Evolutionary conservation across 2,113 vertebrate species (phyloP).

Genomic region (Anhinga rufa): DNA sequence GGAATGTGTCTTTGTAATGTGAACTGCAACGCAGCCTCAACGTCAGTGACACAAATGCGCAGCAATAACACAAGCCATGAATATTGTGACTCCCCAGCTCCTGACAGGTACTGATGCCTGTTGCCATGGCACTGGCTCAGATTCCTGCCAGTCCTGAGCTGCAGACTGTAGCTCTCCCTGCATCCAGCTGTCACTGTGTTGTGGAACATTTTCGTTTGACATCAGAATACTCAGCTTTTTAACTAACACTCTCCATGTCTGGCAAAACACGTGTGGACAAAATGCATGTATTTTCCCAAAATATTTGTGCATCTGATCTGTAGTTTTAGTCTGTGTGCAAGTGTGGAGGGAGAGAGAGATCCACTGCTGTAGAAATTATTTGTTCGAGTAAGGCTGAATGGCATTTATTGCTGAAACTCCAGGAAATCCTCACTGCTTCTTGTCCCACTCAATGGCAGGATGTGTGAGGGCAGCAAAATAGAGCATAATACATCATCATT

Average conservation of each 20-base stretch:
- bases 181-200: slow-evolving; percentile 25
- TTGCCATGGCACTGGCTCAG: slow-evolving; percentile 44
- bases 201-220: slow-evolving; percentile 31
- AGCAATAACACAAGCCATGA: not conserved
- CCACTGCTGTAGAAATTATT: not conserved
- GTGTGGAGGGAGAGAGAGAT: not conserved
- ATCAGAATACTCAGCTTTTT: slow-evolving; percentile 8
- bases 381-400: not conserved
- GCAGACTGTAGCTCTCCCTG: slow-evolving; percentile 7
- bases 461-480: not conserved
- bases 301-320: not conserved
- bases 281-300: not conserved
- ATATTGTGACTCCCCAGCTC: not conserved
- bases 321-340: not conserved
- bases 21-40: not conserved
- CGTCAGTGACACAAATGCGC: not conserved
- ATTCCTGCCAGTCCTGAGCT: slow-evolving; percentile 23
- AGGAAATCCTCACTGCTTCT: not conserved
- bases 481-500: not conserved
- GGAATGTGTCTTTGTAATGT: not conserved
- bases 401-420: not conserved
- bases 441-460: not conserved
- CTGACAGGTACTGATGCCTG: slow-evolving; percentile 41
- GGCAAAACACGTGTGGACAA: not conserved
- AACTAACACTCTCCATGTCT: not conserved